phyloP scores from a whole-genome alignment of 2,797 vertebrate species.

The Enteromius paludinosus region DNA sequence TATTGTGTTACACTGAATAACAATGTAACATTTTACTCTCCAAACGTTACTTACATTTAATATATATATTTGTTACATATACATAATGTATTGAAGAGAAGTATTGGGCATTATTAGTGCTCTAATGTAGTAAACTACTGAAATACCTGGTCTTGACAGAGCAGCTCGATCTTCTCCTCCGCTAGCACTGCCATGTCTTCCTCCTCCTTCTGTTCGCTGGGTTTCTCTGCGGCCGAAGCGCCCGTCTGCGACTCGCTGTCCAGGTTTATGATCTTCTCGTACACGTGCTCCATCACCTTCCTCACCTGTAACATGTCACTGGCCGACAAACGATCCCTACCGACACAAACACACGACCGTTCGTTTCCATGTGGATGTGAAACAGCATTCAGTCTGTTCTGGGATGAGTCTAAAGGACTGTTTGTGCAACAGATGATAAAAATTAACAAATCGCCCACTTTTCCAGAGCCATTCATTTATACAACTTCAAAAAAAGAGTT shows the following conservation, averaged over 20 bases:
- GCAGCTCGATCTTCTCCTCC: constrained; percentile 87
- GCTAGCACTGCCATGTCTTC: constrained; percentile 86
- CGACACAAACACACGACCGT: not conserved
- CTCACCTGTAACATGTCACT: constrained; percentile 90
- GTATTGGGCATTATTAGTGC: not conserved
- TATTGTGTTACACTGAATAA: too few relatives aligned
- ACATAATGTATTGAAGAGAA: too few relatives aligned
- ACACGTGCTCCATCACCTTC: constrained; percentile 89
- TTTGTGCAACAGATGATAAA: not conserved
- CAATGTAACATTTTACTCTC: too few relatives aligned
- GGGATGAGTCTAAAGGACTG: not conserved
- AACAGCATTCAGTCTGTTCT: not conserved
- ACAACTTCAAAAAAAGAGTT: not conserved
- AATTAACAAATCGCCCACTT: not conserved
- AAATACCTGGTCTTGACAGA: constrained; percentile 87
- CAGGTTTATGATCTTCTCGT: constrained; percentile 88
- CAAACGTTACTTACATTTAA: too few relatives aligned
- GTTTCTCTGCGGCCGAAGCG: constrained; percentile 85
- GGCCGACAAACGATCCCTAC: constrained; percentile 85
- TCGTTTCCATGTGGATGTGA: not conserved
- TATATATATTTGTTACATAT: too few relatives aligned
- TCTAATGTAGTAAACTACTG: too few relatives aligned
- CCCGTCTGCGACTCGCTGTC: constrained; percentile 88
- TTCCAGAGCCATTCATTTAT: not conserved
- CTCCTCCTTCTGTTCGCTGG: constrained; percentile 87